Percentiles rank a stretch among this genome's conserved stretches.
These are phyloP conservation scores for Orientallactaga sibirica DNA, from an alignment of 2,797 vertebrate species.

Conservation along the genomic window DNA sequence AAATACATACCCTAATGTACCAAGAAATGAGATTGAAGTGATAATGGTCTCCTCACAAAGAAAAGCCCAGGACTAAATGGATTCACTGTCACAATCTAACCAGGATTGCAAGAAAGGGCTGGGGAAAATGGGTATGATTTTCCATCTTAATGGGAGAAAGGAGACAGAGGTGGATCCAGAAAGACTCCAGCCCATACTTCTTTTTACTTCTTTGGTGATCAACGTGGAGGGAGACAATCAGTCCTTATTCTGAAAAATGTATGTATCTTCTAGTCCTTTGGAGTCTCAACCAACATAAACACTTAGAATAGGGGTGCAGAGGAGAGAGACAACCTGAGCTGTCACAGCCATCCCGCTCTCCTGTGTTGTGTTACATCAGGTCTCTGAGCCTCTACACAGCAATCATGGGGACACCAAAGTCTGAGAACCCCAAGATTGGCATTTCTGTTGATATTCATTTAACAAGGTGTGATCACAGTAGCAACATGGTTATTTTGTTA, in stretches of 20 bases:
- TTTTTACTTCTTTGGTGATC: background rate
- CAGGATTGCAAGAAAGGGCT: background rate
- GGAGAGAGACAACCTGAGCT: background rate
- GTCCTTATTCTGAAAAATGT: background rate
- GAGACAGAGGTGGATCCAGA: background rate
- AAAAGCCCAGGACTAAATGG: too few species aligned
- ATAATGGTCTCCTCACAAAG: too few species aligned
- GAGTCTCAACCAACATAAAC: background rate
- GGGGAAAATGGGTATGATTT: background rate
- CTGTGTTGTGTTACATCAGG: background rate
- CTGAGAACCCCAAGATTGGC: background rate
- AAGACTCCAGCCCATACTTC: background rate
- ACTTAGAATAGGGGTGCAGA: background rate
- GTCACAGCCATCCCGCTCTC: accelerated
- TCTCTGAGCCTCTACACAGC: background rate
- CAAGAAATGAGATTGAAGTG: too few species aligned
- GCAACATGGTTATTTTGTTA: constrained; percentile 25
- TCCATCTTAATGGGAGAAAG: constrained; percentile 4
- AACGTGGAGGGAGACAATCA: background rate
- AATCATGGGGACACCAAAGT: background rate
- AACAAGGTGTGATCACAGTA: constrained; percentile 49
- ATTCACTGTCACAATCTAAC: background rate
- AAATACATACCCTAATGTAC: too few species aligned
- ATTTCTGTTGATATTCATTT: constrained; percentile 38
- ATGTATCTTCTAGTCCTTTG: background rate